Evolutionary conservation across 1,140 invertebrate species (phyloP), one percentile per base, ranked within the genome.

Genomic region (Oncopodura yosiiana): DNA sequence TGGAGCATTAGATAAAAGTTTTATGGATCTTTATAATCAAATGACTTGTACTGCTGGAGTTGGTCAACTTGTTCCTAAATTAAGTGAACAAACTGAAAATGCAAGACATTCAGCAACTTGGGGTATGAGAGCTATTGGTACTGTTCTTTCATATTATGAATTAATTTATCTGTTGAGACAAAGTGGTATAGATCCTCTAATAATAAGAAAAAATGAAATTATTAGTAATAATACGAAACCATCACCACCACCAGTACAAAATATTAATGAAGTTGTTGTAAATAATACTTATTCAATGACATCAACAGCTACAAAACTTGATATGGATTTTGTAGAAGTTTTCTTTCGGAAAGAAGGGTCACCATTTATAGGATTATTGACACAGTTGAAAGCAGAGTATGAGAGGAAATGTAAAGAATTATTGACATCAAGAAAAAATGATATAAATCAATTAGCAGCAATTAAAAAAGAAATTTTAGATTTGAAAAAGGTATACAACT

Each of bases 21-120:
- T 18, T 11, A 11, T n/a, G 34, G 2, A 27, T 34, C 9, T 3
- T 18, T 19, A 6, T 11, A 32, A 19, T 30, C 19, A 16, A 30
- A 21, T n/a, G 4, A 27, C 1, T 11, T 18, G 34, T 32, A 9
- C 2, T 37, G 6, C 1, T 49, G 14, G 23, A 3, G 21, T 37
- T 26, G 27, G n/a, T n/a, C n/a, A n/a, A n/a, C n/a, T n/a, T n/a
- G n/a, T n/a, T n/a, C n/a, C n/a, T n/a, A n/a, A 43, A 5, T 14
- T 55, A 21, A 29, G 8, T 11, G 3, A 29, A 1, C 44, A 46
- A 23, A 21, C 2, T 2, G 19, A 27, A 23, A 44, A 55, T 16
- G 53, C 53, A 8, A 46, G 44, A 32, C 43, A 49, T 34, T 55
- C 53, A 1, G 16, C 49, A 5, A 32, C 45, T 5, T 55, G 53